Percentiles rank a stretch among this genome's conserved stretches.
Evolutionary conservation across 1,140 invertebrate genomes (phyloP).

Genomic region (Caenorhabditis tropicalis): DNA sequence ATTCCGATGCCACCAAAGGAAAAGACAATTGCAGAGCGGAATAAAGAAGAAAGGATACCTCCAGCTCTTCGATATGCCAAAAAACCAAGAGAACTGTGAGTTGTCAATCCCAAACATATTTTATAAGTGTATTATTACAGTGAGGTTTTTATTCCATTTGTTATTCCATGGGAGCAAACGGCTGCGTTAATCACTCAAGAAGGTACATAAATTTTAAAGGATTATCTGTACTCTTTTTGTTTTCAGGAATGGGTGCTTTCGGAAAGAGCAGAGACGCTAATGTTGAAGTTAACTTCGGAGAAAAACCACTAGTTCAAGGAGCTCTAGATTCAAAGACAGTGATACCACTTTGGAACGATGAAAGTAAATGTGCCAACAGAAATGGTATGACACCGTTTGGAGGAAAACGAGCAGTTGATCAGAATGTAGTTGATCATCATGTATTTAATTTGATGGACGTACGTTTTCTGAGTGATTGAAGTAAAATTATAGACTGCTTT

Average conservation of each 20-base stretch:
- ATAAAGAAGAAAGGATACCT: constrained; percentile 44
- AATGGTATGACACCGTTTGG: constrained; percentile 43
- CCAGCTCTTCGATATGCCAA: constrained; percentile 29
- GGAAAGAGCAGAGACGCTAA: constrained; percentile 47
- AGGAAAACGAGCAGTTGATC: constrained; percentile 26
- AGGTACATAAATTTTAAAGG: background rate
- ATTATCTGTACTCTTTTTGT: background rate
- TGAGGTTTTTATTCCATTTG: constrained; percentile 43
- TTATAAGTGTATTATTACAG: constrained; percentile 1
- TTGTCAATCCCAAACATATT: background rate
- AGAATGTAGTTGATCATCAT: constrained; percentile 50
- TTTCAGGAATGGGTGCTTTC: constrained; percentile 52
- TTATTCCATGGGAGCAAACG: constrained; percentile 51
- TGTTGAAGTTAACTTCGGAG: constrained; percentile 48
- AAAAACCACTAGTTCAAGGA: constrained; percentile 50
- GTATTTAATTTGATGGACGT: constrained; percentile 47
- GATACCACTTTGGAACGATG: constrained; percentile 40
- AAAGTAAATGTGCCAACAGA: constrained; percentile 36
- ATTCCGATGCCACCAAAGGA: constrained; percentile 50
- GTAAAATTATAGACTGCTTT: background rate
- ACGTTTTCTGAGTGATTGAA: background rate
- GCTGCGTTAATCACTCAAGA: constrained; percentile 51
- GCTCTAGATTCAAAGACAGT: constrained; percentile 48
- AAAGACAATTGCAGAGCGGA: constrained; percentile 17
- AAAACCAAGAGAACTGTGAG: constrained; percentile 40